Evolutionary conservation across 2,888 invertebrate species (phyloP).

Genomic region (Nematopogon swammerdamellus): DNA sequence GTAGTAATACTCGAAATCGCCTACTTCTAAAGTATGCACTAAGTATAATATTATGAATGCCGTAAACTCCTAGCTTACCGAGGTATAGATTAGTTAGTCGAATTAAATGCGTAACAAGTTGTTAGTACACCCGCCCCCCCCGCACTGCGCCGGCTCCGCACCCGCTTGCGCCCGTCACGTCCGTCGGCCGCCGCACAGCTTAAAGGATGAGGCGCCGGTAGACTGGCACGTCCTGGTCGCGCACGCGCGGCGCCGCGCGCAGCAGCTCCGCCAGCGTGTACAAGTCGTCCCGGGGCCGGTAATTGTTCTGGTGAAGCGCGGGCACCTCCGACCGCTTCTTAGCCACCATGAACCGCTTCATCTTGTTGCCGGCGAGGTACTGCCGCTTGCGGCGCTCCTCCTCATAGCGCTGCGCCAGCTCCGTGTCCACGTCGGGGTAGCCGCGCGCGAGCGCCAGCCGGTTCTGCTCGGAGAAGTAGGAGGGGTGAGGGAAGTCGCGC

Average conservation of each 20-base stretch:
- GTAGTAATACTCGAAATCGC: background rate
- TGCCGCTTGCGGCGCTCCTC: conserved; percentile 48
- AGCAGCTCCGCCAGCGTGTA: conserved; percentile 59
- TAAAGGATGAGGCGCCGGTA: conserved; percentile 62
- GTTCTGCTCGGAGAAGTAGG: conserved; percentile 48
- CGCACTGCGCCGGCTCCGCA: conserved; percentile 3
- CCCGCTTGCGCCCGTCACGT: conserved; percentile 7
- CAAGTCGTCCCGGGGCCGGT: conserved; percentile 53
- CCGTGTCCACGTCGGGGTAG: conserved; percentile 35
- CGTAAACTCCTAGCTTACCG: background rate
- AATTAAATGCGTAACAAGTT: conserved; percentile 10
- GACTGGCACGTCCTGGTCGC: conserved; percentile 56
- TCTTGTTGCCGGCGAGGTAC: conserved; percentile 34
- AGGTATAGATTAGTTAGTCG: background rate
- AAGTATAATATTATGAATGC: no score
- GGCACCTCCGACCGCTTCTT: conserved; percentile 48
- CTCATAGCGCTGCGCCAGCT: conserved; percentile 41
- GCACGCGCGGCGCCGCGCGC: conserved; percentile 46
- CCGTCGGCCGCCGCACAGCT: conserved; percentile 18
- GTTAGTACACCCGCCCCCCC: conserved; percentile 6
- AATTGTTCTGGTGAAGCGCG: conserved; percentile 40
- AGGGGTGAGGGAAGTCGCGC: conserved; percentile 37
- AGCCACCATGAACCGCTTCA: conserved; percentile 63
- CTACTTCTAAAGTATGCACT: background rate
- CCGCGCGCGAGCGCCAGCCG: conserved; percentile 38